phyloP scores from a whole-genome alignment of 2,113 vertebrate genomes.

The Notiomystis cincta region DNA sequence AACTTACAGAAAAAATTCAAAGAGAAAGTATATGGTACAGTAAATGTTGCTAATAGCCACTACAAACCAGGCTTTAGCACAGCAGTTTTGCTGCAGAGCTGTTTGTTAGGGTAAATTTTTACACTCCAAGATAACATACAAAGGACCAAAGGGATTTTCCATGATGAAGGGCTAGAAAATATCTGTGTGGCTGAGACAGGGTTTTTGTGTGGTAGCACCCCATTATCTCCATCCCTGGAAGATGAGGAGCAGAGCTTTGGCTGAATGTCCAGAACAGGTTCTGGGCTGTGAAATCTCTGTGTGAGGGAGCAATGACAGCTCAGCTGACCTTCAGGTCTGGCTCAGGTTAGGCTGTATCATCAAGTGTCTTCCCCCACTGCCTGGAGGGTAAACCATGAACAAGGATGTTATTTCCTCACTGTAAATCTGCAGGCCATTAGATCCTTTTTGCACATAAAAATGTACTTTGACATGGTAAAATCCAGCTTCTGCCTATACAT shows the following conservation, averaged over 20 bases:
- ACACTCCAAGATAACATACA: not conserved
- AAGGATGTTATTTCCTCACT: fast-evolving
- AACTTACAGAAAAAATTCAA: not conserved
- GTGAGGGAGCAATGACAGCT: not conserved
- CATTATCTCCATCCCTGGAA: not conserved
- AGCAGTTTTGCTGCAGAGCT: not conserved
- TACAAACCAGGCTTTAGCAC: not conserved
- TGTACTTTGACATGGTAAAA: not conserved
- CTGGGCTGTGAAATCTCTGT: not conserved
- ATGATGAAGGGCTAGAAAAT: not conserved
- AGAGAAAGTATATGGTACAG: not conserved
- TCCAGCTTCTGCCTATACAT: not conserved
- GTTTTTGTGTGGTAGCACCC: not conserved
- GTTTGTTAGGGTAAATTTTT: not conserved
- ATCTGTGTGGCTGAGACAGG: not conserved
- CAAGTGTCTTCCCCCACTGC: not conserved
- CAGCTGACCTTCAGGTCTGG: not conserved
- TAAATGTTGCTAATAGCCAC: not conserved
- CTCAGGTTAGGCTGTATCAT: not conserved
- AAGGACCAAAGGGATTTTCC: not conserved
- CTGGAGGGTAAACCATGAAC: not conserved
- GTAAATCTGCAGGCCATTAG: not conserved
- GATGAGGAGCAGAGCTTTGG: not conserved
- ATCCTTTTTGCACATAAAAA: not conserved
- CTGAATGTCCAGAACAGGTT: not conserved